A percentile compares a stretch with the other conserved stretches of the same genome.
Conservation (phyloP, 2,113 vertebrate genomes). For the Aleadryas rufinucha region DNA sequence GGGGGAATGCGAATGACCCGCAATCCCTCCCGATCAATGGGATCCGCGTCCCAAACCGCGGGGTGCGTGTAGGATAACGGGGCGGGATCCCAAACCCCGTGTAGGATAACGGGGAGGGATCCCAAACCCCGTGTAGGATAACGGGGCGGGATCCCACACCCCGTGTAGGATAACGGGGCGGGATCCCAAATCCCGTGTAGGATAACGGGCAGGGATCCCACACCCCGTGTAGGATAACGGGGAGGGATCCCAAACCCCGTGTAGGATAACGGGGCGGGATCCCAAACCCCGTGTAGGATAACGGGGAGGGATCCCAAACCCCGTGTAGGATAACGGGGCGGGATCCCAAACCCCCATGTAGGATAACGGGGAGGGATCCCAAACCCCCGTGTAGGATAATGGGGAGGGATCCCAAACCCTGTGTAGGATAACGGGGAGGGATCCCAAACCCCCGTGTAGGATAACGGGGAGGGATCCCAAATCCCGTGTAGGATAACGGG, state of each 20-base stretch:
- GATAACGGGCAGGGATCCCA: no score
- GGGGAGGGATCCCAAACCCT: no score
- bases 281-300: accelerated
- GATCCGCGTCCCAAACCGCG: neutral
- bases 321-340: accelerated
- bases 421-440: neutral
- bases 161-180: accelerated
- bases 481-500: neutral
- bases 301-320: no score
- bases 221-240: neutral
- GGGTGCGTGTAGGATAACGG: neutral
- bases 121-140: accelerated
- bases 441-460: accelerated
- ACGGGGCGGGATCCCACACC: no score
- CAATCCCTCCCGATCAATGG: neutral
- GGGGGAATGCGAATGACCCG: neutral
- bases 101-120: neutral
- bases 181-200: no score
- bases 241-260: no score
- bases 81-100: no score
- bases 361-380: neutral
- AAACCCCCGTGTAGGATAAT: accelerated
- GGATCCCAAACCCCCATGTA: accelerated
- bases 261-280: neutral
- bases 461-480: neutral